Evolutionary conservation across 2,113 vertebrate genomes (phyloP).

Genomic region (Boleophthalmus pectinirostris): DNA sequence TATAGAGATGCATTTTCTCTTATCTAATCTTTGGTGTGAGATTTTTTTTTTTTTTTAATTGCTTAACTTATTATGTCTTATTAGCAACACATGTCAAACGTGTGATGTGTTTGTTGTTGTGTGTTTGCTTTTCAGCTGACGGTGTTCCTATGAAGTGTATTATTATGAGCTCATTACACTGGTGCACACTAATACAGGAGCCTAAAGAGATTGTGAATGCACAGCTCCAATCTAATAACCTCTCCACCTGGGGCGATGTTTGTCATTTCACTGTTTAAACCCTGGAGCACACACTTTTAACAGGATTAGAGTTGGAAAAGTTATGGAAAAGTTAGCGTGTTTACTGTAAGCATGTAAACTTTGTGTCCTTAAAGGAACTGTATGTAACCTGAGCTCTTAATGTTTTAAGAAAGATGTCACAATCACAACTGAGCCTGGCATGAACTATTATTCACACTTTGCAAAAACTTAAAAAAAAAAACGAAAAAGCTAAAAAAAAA

Average conservation of each 20-base stretch:
- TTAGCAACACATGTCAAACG: background rate
- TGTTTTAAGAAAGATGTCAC: too few relatives aligned
- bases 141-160: background rate
- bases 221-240: background rate
- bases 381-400: too few relatives aligned
- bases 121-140: background rate
- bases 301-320: background rate
- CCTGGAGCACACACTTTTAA: background rate
- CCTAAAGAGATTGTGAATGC: conserved; percentile 1
- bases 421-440: too few relatives aligned
- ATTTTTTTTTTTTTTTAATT: background rate
- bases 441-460: too few relatives aligned
- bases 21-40: background rate
- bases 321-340: background rate
- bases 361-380: background rate
- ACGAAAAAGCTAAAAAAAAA: too few relatives aligned
- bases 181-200: background rate
- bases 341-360: background rate
- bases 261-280: conserved; percentile 4
- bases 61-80: background rate
- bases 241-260: background rate
- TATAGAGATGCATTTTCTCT: background rate
- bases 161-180: background rate
- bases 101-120: background rate
- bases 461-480: too few relatives aligned